These are phyloP conservation scores for Cactoblastis cactorum DNA, from an alignment of 2,888 invertebrate genomes.

Conservation along the genomic window DNA sequence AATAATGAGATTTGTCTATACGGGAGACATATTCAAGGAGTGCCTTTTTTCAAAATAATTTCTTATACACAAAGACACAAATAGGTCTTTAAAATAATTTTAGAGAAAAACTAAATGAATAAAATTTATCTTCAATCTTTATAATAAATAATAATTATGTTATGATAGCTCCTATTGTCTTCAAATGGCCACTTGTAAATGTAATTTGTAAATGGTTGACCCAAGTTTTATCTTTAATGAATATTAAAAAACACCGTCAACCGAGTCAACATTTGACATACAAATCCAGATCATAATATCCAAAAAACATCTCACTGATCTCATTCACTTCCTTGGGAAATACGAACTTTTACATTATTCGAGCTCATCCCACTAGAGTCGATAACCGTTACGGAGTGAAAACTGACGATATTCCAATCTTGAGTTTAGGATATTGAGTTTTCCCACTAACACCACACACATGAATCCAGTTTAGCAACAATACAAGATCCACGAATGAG, in stretches of 20 bases:
- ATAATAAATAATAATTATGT: too few relatives aligned
- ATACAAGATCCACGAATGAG: too few relatives aligned
- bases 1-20: too few relatives aligned
- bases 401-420: slow-evolving; percentile 20
- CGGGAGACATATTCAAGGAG: too few relatives aligned
- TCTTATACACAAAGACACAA: too few relatives aligned
- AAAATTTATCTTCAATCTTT: too few relatives aligned
- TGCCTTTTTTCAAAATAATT: too few relatives aligned
- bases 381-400: slow-evolving; percentile 20
- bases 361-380: slow-evolving; percentile 21
- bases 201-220: too few relatives aligned
- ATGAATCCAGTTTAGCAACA: background rate
- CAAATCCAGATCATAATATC: slow-evolving; percentile 24
- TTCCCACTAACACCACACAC: background rate
- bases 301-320: slow-evolving; percentile 23
- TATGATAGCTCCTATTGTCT: too few relatives aligned
- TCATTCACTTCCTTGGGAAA: slow-evolving; percentile 26
- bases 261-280: slow-evolving; percentile 20
- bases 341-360: slow-evolving; percentile 26
- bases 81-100: too few relatives aligned
- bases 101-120: too few relatives aligned
- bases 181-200: too few relatives aligned
- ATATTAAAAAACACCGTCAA: background rate
- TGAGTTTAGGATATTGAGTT: slow-evolving; percentile 10
- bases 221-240: background rate